Base-by-base conservation (phyloP, 2,888 invertebrate genomes). In the Nemotelus pantherinus region DNA sequence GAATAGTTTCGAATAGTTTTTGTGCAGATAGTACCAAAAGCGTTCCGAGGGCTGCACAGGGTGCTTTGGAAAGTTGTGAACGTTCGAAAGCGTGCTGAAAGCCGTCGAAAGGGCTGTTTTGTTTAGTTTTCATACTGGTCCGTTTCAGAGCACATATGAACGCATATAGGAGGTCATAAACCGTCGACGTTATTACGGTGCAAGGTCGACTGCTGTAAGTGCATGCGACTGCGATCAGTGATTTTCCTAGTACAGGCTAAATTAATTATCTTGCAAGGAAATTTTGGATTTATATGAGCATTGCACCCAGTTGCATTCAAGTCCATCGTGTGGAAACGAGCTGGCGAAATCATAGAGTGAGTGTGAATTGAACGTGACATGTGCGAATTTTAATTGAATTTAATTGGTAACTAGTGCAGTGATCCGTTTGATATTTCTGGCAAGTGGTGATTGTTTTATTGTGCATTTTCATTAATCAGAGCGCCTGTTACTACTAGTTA, bases 111-210 rank as follows among this genome's bases (percentile, higher is more conserved):
- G 70, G 55, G 70, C 55, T 70, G 53, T 47, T 50, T 53, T 72
- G 45, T 58, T 72, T 74, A 74, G 74, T 74, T 74, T 25, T 74
- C 48, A 48, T 10, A 63, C 50, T 60, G 74, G 63, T 74, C 63
- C 47, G 63, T 48, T 25, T 25, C 47, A 48, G 57, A 50, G 25
- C 25, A 44, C 48, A 74, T 63, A 48, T 74, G 58, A 48, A 44
- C 43, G 48, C 47, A 48, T 63, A 39, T 47, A 53, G 9, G 74
- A 57, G 55, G 55, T 55, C 70, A 55, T 7, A 41, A 44, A 43
- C 9, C 41, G 70, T 53, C 25, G 43, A 53, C 47, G 5, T 53
- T 43, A 25, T 25, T 41, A 55, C 47, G 50, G 43, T 70, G 25
- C 53, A 43, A 70, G 70, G 43, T 55, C 55, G 55, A 55, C 55